Evolutionary conservation across 2,797 vertebrate genomes (phyloP).

Genomic region (Pteronotus mesoamericanus): DNA sequence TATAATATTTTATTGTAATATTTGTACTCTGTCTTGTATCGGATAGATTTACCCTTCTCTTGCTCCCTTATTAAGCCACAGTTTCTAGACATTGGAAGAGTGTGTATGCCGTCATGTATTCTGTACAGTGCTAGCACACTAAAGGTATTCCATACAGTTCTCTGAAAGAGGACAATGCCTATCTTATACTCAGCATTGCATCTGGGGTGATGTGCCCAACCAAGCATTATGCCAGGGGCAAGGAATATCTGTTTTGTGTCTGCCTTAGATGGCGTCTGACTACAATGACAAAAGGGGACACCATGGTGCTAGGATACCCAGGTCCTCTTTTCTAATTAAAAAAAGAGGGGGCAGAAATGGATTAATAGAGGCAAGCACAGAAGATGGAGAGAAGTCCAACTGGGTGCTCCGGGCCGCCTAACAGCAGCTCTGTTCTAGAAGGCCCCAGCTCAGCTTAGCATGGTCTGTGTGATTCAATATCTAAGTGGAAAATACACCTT

Average conservation of each 20-base stretch:
- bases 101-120: not conserved
- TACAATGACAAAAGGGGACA: not conserved
- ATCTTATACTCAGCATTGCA: not conserved
- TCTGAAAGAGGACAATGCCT: not conserved
- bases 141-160: not conserved
- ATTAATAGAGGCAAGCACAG: not conserved
- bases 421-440: not conserved
- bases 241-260: not conserved
- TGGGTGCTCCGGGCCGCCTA: not conserved
- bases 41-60: not conserved
- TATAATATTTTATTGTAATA: not conserved
- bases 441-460: not conserved
- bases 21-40: not conserved
- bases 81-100: not conserved
- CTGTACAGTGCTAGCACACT: not conserved
- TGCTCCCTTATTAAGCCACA: not conserved
- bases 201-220: not conserved
- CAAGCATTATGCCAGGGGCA: not conserved
- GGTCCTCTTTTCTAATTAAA: not conserved
- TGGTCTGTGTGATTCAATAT: not conserved
- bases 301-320: not conserved
- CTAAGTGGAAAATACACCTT: constrained; percentile 1
- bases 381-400: not conserved
- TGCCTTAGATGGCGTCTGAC: not conserved
- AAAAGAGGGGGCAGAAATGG: not conserved